A percentile compares a stretch with the other conserved stretches of the same genome.
These are phyloP conservation scores for Ascaphus truei DNA, from an alignment of 2,113 vertebrate genomes.

Conservation along the genomic window DNA sequence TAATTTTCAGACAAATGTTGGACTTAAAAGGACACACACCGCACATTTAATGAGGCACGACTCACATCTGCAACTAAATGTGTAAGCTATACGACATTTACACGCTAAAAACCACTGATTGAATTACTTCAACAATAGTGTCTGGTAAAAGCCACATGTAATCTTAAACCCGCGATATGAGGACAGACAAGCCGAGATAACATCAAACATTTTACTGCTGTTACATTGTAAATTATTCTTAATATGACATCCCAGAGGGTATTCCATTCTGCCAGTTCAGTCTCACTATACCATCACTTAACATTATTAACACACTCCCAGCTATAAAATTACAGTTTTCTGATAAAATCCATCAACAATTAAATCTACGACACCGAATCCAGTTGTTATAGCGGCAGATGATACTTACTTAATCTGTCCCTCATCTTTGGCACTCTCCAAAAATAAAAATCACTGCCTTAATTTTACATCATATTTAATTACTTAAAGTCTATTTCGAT, in stretches of 20 bases:
- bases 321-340: constrained; percentile 96
- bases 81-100: constrained; percentile 48
- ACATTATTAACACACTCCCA: constrained; percentile 97
- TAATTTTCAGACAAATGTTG: constrained; percentile 24
- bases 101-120: constrained; percentile 78
- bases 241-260: constrained; percentile 78
- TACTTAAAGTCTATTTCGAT: background rate
- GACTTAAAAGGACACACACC: constrained; percentile 45
- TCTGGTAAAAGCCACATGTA: constrained; percentile 68
- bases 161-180: constrained; percentile 75
- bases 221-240: constrained; percentile 98
- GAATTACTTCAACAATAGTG: constrained; percentile 90
- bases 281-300: constrained; percentile 95
- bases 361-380: constrained; percentile 88
- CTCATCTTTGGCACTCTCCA: constrained; percentile 69
- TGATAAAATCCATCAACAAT: constrained; percentile 97
- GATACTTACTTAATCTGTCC: constrained; percentile 61
- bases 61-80: constrained; percentile 48
- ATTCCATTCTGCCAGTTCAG: constrained; percentile 87
- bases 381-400: constrained; percentile 86
- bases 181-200: constrained; percentile 86
- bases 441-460: too few relatives aligned
- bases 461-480: too few relatives aligned
- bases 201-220: constrained; percentile 96
- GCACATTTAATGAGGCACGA: constrained; percentile 50